Base-by-base conservation (phyloP, 2,797 vertebrate species). In the Notolabrus celidotus region DNA sequence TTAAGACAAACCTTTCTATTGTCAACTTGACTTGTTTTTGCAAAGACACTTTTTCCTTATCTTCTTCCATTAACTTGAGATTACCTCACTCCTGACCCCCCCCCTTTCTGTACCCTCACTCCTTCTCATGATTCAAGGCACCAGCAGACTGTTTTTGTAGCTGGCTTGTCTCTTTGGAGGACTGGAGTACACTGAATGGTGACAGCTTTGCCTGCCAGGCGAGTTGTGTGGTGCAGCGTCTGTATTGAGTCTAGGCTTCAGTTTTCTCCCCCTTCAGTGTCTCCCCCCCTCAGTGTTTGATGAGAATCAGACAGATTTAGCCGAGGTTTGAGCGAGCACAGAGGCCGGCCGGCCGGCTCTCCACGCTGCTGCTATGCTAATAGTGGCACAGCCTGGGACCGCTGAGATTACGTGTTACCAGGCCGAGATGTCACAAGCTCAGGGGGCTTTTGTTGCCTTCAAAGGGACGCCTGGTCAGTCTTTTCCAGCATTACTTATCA, bases 141-240 rank as follows among this genome's bases (percentile, higher is more conserved):
- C 76, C 79, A 43, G 25, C 82, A 79, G 87, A 83, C 85, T 91
- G 87, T 92, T 89, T 89, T 88, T 55, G 77, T 89, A 89, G 84
- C 89, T 91, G 89, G 87, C 74, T 87, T 79, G 85, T 86, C 84
- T 91, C 87, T 73, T 73, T 36, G 70, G 63, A 78, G 63, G 66
- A 67, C 80, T 62, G 79, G 71, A 77, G 79, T 75, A 68, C 84
- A 79, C 76, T 64, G 77, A 85, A 81, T 59, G 77, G 86, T 89
- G 89, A 88, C 87, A 86, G 85, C 79, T 86, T 83, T 52, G 71
- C 71, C 84, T 85, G 82, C 88, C 86, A 85, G 89, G 79, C 74
- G 22, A 81, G 82, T 62, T 89, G 82, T 88, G 84, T 72, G 86
- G 86, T 74, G 63, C 79, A 56, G 75, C 12, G 87, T 88, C 85